phyloP scores from a whole-genome alignment of 2,113 vertebrate genomes.

The Gymnorhina tibicen region DNA sequence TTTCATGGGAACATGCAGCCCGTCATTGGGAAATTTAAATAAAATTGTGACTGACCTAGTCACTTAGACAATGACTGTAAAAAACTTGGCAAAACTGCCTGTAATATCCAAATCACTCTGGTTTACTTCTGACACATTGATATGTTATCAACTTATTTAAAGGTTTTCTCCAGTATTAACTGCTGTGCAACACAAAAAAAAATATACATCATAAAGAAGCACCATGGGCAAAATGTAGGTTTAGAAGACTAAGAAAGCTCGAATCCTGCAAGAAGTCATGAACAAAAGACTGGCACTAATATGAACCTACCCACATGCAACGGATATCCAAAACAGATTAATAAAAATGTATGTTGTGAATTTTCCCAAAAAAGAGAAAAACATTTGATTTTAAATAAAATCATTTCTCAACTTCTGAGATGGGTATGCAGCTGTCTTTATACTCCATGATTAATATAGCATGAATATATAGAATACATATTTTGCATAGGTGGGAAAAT shows the following conservation, averaged over 20 bases:
- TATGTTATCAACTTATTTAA: neutral
- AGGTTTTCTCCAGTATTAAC: neutral
- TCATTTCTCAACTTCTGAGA: neutral
- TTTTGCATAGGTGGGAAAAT: neutral
- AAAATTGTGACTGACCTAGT: neutral
- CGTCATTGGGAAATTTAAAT: neutral
- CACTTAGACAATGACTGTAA: neutral
- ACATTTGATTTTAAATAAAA: neutral
- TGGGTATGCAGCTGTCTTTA: neutral
- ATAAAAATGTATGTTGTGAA: neutral
- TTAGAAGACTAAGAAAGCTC: neutral
- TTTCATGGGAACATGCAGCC: neutral
- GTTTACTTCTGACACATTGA: neutral
- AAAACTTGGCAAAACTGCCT: neutral
- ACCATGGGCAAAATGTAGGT: neutral
- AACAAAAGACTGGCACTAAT: neutral
- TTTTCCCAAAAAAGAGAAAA: neutral
- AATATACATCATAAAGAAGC: neutral
- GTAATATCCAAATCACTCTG: neutral
- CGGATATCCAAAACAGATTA: conserved; percentile 5
- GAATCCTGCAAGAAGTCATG: neutral
- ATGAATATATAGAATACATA: neutral
- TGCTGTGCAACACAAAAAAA: neutral
- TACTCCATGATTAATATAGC: neutral
- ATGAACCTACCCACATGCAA: neutral